phyloP scores from a whole-genome alignment of 2,113 vertebrate species.

The Mus musculus region DNA sequence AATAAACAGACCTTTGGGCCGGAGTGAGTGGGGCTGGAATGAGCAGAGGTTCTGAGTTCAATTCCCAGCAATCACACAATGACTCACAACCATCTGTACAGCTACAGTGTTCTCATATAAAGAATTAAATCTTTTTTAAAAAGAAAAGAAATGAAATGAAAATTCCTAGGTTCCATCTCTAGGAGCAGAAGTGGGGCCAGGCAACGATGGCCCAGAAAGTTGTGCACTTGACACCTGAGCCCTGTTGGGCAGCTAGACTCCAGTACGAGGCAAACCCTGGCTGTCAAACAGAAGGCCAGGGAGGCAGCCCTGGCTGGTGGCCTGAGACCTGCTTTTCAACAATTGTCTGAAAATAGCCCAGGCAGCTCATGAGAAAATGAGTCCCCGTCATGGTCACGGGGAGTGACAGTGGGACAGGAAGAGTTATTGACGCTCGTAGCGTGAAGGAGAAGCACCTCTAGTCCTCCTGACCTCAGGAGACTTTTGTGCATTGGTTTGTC shows the following conservation, averaged over 20 bases:
- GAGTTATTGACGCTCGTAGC: neutral
- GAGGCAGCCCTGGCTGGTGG: constrained; percentile 24
- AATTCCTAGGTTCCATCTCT: neutral
- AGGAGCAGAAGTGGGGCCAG: neutral
- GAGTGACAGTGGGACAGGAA: constrained; percentile 9
- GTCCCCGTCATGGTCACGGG: neutral
- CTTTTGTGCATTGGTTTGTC: neutral
- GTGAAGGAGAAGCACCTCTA: neutral
- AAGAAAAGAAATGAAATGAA: too few species aligned
- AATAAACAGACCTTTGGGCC: too few species aligned
- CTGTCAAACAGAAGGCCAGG: neutral
- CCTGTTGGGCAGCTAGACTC: neutral
- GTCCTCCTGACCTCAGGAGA: neutral
- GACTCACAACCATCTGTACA: too few species aligned
- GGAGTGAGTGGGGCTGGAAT: too few species aligned
- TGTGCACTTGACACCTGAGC: neutral
- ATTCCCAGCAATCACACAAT: too few species aligned
- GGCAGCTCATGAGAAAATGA: constrained; percentile 44
- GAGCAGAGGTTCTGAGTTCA: too few species aligned
- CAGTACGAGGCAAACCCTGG: neutral
- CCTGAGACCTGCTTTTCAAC: constrained; percentile 38
- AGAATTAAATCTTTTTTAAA: too few species aligned
- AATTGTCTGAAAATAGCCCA: constrained; percentile 69
- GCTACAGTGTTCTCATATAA: too few species aligned
- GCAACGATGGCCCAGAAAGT: too few species aligned